Evolutionary conservation across 2,797 vertebrate genomes (phyloP).

Genomic region (Nyctalus aviator): DNA sequence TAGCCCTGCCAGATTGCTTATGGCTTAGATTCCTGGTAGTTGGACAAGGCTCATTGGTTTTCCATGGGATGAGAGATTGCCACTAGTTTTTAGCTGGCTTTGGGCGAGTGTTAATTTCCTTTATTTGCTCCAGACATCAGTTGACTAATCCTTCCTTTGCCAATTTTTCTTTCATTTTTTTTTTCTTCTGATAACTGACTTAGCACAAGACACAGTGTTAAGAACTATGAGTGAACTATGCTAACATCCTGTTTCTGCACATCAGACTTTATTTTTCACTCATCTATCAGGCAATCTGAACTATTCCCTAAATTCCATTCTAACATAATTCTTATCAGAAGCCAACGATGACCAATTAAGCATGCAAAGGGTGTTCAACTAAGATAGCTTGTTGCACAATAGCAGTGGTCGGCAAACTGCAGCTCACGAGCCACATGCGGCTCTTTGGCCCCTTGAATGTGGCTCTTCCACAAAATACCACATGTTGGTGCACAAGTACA

Average conservation of each 20-base stretch:
- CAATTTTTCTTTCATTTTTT: not conserved
- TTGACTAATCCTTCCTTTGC: not conserved
- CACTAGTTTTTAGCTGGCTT: conserved; percentile 30
- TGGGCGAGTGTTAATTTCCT: not conserved
- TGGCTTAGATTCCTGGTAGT: not conserved
- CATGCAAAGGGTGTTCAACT: not conserved
- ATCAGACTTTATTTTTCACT: conserved; percentile 29
- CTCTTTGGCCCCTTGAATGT: too few species aligned
- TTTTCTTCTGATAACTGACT: not conserved
- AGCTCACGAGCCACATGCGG: too few species aligned
- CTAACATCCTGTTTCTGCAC: not conserved
- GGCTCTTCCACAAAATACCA: too few species aligned
- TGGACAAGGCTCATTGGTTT: conserved; percentile 9
- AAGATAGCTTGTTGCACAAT: not conserved
- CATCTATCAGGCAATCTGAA: not conserved
- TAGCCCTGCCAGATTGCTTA: not conserved
- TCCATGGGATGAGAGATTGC: not conserved
- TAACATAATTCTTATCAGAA: not conserved
- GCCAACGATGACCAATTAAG: not conserved
- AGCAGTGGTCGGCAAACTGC: not conserved
- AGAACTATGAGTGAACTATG: not conserved
- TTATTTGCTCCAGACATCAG: not conserved
- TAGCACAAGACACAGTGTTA: not conserved
- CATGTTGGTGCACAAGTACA: too few species aligned
- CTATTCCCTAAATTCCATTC: not conserved